Evolutionary conservation across 2,113 vertebrate species (phyloP).

Genomic region (Meleagris gallopavo): DNA sequence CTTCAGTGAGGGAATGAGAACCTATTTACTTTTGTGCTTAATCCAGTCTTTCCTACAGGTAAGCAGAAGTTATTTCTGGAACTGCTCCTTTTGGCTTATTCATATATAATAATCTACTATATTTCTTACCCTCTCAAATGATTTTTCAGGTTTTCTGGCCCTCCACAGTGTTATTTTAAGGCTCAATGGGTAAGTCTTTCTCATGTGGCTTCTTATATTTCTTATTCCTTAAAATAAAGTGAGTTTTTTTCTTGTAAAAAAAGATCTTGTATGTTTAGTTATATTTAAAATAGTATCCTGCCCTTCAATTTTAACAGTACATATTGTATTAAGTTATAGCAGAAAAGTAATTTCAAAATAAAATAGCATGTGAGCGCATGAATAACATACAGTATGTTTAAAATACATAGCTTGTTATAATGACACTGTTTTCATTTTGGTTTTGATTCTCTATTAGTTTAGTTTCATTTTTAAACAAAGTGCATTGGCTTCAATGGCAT

Average conservation of each 20-base stretch:
- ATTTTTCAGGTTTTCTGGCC: conserved; percentile 43
- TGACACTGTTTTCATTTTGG: background rate
- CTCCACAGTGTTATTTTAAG: background rate
- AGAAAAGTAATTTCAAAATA: background rate
- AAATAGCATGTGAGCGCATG: fast-evolving
- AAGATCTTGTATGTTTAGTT: background rate
- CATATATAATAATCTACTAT: background rate
- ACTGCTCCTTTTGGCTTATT: background rate
- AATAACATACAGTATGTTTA: background rate
- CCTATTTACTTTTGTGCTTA: background rate
- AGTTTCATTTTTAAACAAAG: background rate
- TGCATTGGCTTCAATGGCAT: background rate
- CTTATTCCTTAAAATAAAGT: background rate
- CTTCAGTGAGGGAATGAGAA: background rate
- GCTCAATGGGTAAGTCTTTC: background rate
- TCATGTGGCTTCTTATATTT: background rate
- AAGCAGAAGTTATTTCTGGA: conserved; percentile 51
- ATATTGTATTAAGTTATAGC: no score
- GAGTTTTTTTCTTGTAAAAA: background rate
- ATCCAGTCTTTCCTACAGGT: background rate
- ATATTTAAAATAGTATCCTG: background rate
- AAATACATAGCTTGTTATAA: background rate
- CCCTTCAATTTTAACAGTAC: background rate
- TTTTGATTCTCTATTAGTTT: background rate
- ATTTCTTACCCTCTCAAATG: background rate